These are phyloP conservation scores for Spizaetus ornatus DNA, from an alignment of 2,113 vertebrate species.

Conservation along the genomic window DNA sequence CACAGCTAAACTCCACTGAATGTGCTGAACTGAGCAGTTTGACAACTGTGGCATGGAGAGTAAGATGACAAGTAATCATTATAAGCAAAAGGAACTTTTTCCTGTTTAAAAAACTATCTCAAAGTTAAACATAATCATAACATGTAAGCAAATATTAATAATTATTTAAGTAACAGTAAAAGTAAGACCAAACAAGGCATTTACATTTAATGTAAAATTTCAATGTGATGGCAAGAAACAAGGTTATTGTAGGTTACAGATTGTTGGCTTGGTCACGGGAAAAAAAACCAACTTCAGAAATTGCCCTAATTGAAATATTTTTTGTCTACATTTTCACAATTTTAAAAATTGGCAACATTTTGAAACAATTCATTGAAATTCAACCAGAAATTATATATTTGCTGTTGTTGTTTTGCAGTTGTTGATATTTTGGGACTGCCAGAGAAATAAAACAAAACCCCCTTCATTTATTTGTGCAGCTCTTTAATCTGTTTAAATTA, in stretches of 20 bases:
- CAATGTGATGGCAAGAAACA: neutral
- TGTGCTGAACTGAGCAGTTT: neutral
- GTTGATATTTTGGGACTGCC: neutral
- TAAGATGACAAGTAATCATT: neutral
- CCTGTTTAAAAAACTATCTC: neutral
- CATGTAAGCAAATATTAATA: neutral
- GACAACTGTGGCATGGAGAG: neutral
- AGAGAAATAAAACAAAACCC: neutral
- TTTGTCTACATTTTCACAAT: neutral
- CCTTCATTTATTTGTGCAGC: neutral
- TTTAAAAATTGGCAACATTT: neutral
- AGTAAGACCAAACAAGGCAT: neutral
- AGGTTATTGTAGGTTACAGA: neutral
- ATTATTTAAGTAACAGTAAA: neutral
- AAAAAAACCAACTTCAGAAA: neutral
- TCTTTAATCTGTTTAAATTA: conserved; percentile 34
- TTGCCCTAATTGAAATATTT: neutral
- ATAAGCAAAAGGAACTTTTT: neutral
- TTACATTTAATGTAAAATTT: neutral
- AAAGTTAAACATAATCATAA: neutral
- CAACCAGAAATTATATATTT: neutral
- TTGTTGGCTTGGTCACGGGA: neutral
- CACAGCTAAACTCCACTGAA: neutral
- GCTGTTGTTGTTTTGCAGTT: neutral
- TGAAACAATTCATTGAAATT: neutral